Conservation (phyloP, 2,113 vertebrate species). For the Oncorhynchus masou region DNA sequence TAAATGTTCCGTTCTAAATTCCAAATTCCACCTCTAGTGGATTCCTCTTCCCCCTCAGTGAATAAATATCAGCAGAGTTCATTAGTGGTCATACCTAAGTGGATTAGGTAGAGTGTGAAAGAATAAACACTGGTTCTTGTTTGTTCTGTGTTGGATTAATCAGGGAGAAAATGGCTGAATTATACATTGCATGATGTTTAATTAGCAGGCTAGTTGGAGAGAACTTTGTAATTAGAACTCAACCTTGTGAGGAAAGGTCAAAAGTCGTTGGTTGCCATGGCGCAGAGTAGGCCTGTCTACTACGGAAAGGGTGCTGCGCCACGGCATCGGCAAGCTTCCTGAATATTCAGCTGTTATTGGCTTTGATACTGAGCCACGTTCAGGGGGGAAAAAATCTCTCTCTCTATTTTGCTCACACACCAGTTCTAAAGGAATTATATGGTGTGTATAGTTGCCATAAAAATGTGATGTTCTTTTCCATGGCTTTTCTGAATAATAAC, state of each 20-base stretch:
- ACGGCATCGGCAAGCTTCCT: neutral
- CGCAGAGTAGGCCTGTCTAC: slow-evolving; percentile 6
- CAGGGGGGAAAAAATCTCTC: neutral
- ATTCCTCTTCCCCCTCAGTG: slow-evolving; percentile 8
- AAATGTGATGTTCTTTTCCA: slow-evolving; percentile 1
- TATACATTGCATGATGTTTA: slow-evolving; percentile 53
- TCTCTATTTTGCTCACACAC: neutral
- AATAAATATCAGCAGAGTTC: slow-evolving; percentile 38
- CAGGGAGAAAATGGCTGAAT: slow-evolving; percentile 45
- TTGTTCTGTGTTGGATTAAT: slow-evolving; percentile 30
- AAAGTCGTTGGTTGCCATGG: slow-evolving; percentile 5
- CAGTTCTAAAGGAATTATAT: neutral
- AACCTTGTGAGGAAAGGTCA: slow-evolving; percentile 46
- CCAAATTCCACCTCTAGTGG: no score
- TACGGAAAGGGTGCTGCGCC: slow-evolving; percentile 6
- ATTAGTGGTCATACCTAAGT: slow-evolving; percentile 38
- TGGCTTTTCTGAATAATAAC: neutral
- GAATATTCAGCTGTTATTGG: slow-evolving; percentile 1
- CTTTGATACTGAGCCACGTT: neutral
- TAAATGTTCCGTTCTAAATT: neutral
- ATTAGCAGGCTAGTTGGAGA: slow-evolving; percentile 38
- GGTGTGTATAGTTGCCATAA: neutral
- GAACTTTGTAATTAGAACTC: slow-evolving; percentile 53
- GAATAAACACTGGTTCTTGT: slow-evolving; percentile 17
- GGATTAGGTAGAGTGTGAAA: slow-evolving; percentile 31